Evolutionary conservation across 1,140 invertebrate genomes (phyloP), one percentile per base, ranked within the genome.

Genomic region (Aphaenogaster rudis): DNA sequence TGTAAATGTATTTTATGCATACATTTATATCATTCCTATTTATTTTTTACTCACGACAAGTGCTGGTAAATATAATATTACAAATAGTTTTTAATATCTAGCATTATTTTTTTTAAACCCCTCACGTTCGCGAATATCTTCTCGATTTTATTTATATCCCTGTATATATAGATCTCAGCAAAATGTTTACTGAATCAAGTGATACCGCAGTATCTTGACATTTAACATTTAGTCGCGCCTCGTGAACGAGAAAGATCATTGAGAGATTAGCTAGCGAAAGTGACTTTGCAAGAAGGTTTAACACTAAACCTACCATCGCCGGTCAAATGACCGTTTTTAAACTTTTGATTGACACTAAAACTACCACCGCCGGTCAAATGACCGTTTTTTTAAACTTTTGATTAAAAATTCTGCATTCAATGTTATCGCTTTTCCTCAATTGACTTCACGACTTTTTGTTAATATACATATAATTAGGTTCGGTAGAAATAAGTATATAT

Each of bases 181-280:
- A 66, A 80, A 11, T 57, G 2, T 81, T 69, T 54, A 28, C 63
- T 28, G 21, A 64, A 66, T 79, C 61, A 7, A 17, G 11, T 48
- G 21, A 63, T 36, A 74, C 13, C 17, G 28, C 8, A 5, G 8
- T 64, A 79, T 66, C 59, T 4, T 66, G 59, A 69, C 48, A 80
- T 69, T 69, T 69, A 54, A 54, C 63, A 54, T 61, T 78, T 28
- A 52, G 13, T 36, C 33, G 13, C 36, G 48, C 7, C 57, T 13
- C 45, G 28, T 21, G 11, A 79, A 66, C 28, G 57, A 7, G 17
- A 61, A 45, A 36, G 42, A 79, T 64, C 42, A n/a, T 15, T 48
- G 11, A 36, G 33, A 33, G 9, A 50, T 79, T 11, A 50, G 11
- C 15, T 1, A 17, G 3, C 17, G 9, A 77, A 61, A 45, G n/a